Base-by-base conservation (phyloP, 2,797 vertebrate genomes). In the Otolemur crassicaudatus region DNA sequence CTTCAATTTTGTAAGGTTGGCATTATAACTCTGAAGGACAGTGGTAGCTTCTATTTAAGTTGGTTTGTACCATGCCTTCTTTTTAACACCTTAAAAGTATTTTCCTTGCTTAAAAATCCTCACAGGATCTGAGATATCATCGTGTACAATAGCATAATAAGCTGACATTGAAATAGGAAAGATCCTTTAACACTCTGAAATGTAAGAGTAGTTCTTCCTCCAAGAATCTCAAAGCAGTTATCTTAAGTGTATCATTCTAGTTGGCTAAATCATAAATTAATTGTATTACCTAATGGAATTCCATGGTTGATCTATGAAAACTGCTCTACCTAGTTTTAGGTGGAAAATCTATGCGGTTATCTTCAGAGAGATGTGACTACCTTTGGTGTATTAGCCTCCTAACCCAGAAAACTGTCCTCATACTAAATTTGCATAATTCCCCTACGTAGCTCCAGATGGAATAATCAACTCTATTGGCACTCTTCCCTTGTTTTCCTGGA, bases 41-140 rank as follows among this genome's bases (percentile, higher is more conserved):
- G 40, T 83, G 40, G n/a, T 43, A 58, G 29, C 43, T 69, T 94
- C 88, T 96, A 46, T 70, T 61, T 88, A 94, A 95, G 25, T 67
- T 75, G 63, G 22, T 94, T 90, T 93, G 65, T 89, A 13, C 17
- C 49, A 25, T 85, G 72, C n/a, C 53, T 91, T 34, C 69, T 92
- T 92, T 93, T 83, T 69, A 81, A 22, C 85, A 83, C 77, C 84
- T 91, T 56, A 5, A 40, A 94, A 87, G 20, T 43, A 37, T 80
- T 85, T 75, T 43, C 27, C 79, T 89, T 91, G 37, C 84, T 94
- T 93, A 93, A 85, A 95, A 95, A 73, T 90, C 27, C 19, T 91
- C 60, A 89, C 84, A 87, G 77, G 60, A 80, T 61, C 58, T 88
- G 76, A 73, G 65, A 58, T 53, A 77, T 69, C 79, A 91, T 29